Percentiles rank a stretch among this genome's conserved stretches.
phyloP scores from a whole-genome alignment of 2,113 vertebrate species.

The Perognathus longimembris region DNA sequence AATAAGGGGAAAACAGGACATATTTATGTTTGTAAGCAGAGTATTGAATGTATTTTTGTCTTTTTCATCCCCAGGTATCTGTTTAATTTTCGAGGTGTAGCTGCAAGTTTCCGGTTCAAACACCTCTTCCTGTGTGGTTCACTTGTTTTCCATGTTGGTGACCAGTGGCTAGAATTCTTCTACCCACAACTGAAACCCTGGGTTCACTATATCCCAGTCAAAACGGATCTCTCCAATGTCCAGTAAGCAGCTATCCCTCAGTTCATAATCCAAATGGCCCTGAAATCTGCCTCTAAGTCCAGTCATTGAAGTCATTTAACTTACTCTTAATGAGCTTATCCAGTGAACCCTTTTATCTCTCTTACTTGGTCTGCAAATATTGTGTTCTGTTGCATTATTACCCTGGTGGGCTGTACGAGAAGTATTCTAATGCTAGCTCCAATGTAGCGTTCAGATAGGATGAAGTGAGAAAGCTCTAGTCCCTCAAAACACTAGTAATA shows the following conservation, averaged over 20 bases:
- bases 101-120: slow-evolving; percentile 98
- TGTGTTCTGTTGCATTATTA: neutral
- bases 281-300: neutral
- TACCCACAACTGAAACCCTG: slow-evolving; percentile 96
- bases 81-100: slow-evolving; percentile 98
- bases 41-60: neutral
- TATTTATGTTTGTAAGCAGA: neutral
- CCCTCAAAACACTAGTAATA: slow-evolving; percentile 4
- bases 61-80: slow-evolving; percentile 91
- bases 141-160: slow-evolving; percentile 96
- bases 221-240: slow-evolving; percentile 94
- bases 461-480: neutral
- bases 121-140: slow-evolving; percentile 98
- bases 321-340: neutral
- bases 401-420: slow-evolving; percentile 9
- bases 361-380: neutral
- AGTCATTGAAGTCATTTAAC: neutral
- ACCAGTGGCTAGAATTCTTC: slow-evolving; percentile 98
- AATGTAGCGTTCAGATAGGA: slow-evolving; percentile 21
- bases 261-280: neutral
- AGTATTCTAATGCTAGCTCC: neutral
- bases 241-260: slow-evolving; percentile 86
- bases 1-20: neutral
- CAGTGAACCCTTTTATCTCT: neutral
- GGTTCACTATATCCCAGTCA: slow-evolving; percentile 97